These are phyloP conservation scores for Formicarius rufipectus DNA, from an alignment of 2,113 vertebrate species.

Conservation along the genomic window DNA sequence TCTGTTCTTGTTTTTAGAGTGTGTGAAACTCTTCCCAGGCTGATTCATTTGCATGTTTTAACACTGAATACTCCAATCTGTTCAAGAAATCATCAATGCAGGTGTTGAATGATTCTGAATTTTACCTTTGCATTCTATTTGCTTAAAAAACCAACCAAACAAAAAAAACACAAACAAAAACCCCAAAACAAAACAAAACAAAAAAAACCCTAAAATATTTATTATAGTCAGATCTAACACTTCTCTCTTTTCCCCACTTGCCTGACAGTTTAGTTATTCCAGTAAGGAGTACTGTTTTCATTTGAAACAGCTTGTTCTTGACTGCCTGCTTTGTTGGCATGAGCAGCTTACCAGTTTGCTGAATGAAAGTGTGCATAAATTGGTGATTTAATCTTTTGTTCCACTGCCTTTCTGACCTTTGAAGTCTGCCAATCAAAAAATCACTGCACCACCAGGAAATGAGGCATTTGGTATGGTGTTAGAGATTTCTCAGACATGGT, in stretches of 20 bases:
- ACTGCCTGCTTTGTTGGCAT: neutral
- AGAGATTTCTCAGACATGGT: neutral
- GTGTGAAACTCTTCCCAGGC: neutral
- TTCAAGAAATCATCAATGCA: neutral
- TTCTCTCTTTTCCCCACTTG: accelerated
- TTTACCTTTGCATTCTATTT: neutral
- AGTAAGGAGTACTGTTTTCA: neutral
- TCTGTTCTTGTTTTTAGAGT: neutral
- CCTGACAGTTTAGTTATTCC: neutral
- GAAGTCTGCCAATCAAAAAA: neutral
- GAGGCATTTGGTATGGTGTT: neutral
- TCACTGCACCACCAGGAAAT: neutral
- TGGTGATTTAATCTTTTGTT: neutral
- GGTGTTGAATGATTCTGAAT: neutral
- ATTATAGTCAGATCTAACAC: neutral
- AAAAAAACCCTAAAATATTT: neutral
- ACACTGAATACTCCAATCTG: neutral
- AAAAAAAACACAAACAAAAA: too few relatives aligned
- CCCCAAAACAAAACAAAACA: too few relatives aligned
- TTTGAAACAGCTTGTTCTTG: neutral
- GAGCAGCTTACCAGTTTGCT: neutral
- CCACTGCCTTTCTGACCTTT: neutral
- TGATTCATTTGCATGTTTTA: neutral
- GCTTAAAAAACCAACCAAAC: too few relatives aligned
- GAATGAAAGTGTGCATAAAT: neutral